Base-by-base conservation (phyloP, 2,888 invertebrate species). In the Itoplectis maculator region DNA sequence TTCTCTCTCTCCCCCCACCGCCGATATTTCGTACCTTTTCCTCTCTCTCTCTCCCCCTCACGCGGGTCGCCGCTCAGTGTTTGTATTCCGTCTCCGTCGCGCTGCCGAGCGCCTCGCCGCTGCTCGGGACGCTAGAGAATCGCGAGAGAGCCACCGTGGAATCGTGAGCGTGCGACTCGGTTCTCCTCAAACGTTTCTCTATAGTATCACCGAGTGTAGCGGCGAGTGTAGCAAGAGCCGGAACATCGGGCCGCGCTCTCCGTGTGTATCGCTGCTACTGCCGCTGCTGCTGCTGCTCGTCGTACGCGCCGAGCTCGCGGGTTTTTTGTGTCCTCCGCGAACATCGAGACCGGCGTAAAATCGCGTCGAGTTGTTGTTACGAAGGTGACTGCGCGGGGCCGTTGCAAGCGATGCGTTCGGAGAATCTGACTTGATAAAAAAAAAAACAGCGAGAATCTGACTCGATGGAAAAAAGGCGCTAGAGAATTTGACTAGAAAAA, bases 121-220 rank as follows among this genome's bases (percentile, higher is more conserved):
- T 23, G 20, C 23, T 29, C 29, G 23, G 56, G 18, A 51, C 51
- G 51, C 20, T 51, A 51, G 51, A 51, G 20, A 20, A 51, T 51
- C 51, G 51, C 18, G 51, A 18, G 51, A 56, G 56, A 37, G 45
- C 56, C 23, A 40, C 70, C 40, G 40, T 20, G 70, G 70, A 70
- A 70, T 70, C 70, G 70, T 70, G 70, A 70, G 70, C 70, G 54
- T 56, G 70, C 70, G 54, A 42, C 54, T 70, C 56, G 40, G 37
- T 18, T 23, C 42, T 29, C 29, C 42, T 29, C 29, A 29, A 54
- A 15, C 56, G 40, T 40, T n/a, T 56, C 56, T 65, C 45, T 70
- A 70, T 70, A 70, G 70, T 70, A 70, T 23, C 42, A 70, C 54
- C 56, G 70, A n/a, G n/a, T n/a, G n/a, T 42, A n/a, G 29, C 54